Percentiles rank a stretch among this genome's conserved stretches.
Evolutionary conservation across 2,113 vertebrate genomes (phyloP).

Genomic region (Nannobrachium achirus): DNA sequence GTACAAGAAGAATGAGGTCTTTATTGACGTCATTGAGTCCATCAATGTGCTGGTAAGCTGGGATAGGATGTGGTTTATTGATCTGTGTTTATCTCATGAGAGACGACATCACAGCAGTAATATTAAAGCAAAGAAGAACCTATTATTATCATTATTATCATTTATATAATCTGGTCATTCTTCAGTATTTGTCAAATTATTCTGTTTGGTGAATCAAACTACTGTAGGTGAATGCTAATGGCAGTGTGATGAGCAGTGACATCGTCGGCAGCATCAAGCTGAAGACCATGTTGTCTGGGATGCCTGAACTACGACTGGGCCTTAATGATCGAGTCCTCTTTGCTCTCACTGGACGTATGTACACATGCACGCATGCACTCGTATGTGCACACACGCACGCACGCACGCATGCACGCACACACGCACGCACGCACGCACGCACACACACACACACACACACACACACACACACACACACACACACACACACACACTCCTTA

Average conservation of each 20-base stretch:
- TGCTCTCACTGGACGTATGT: constrained; percentile 89
- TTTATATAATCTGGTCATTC: no score
- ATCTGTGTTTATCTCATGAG: not conserved
- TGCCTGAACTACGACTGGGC: constrained; percentile 91
- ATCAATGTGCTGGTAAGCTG: constrained; percentile 90
- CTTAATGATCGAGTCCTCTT: constrained; percentile 91
- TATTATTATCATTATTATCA: no score
- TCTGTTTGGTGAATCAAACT: not conserved
- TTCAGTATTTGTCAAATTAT: no score
- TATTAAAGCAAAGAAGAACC: no score
- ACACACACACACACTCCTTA: no score
- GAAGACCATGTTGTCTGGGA: constrained; percentile 91
- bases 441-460: no score
- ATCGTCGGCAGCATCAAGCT: constrained; percentile 91
- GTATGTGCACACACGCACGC: not conserved
- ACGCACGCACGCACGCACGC: no score
- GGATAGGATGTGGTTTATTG: not conserved
- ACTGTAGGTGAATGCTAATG: constrained; percentile 86
- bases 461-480: no score
- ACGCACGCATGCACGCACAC: not conserved
- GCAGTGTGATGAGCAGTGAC: constrained; percentile 91
- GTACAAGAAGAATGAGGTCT: constrained; percentile 97
- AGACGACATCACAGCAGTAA: not conserved
- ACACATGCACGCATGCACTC: not conserved
- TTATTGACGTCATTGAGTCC: constrained; percentile 94